Evolutionary conservation across 2,888 invertebrate species (phyloP).

Genomic region (Thyatira batis): DNA sequence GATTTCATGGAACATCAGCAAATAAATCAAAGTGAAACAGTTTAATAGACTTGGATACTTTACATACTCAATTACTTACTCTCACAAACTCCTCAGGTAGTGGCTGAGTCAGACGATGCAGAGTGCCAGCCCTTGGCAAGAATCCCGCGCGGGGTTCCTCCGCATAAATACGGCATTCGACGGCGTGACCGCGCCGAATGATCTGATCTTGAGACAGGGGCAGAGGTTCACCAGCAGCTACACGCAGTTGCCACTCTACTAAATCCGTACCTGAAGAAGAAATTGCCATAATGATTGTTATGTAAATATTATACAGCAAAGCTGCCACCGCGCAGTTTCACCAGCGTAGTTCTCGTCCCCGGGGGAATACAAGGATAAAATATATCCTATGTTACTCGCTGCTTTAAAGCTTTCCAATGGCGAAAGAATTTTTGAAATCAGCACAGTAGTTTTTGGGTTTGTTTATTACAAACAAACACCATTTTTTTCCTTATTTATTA

Average conservation of each 20-base stretch:
- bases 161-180: conserved; percentile 98
- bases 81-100: conserved; percentile 84
- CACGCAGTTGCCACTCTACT: conserved; percentile 98
- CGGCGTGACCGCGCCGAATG: conserved; percentile 91
- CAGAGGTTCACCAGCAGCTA: conserved; percentile 93
- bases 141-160: conserved; percentile 93
- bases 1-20: too few relatives aligned
- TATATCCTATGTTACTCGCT: too few relatives aligned
- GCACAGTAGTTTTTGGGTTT: neutral
- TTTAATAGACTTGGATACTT: too few relatives aligned
- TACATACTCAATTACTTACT: too few relatives aligned
- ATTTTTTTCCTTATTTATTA: neutral
- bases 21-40: too few relatives aligned
- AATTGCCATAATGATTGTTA: neutral
- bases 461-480: neutral
- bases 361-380: too few relatives aligned
- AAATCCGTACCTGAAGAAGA: conserved; percentile 88
- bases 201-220: conserved; percentile 91
- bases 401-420: too few relatives aligned
- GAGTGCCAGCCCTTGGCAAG: conserved; percentile 95
- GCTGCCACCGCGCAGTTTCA: too few relatives aligned
- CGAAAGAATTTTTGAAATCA: too few relatives aligned
- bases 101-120: conserved; percentile 90
- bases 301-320: too few relatives aligned
- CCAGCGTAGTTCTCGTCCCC: too few relatives aligned